Evolutionary conservation across 2,888 invertebrate species (phyloP), one percentile per base, ranked within the genome.

Genomic region (Tiphia femorata): DNA sequence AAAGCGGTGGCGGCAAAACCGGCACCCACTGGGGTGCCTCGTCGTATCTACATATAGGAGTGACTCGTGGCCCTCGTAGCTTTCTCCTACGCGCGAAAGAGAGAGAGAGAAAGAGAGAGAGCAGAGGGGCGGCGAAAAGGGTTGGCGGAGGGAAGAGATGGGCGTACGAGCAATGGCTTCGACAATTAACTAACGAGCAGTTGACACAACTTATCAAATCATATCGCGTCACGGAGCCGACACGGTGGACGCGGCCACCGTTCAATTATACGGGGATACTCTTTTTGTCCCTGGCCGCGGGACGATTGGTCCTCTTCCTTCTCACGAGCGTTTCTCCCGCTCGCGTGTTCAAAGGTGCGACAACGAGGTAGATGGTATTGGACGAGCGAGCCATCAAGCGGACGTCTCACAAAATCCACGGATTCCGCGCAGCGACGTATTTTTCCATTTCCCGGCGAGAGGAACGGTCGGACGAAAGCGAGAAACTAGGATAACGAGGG

Each of bases 121-220:
- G 33, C 33, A 33, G 33, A n/a, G n/a, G n/a, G 65, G 64, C 62
- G 64, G 50, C 60, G 71, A 70, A 67, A 65, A 65, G 64, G 62
- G 61, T 53, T 64, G 48, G 40, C 51, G 52, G 41, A 21, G 30
- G 49, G 35, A 4, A n/a, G 33, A 12, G 12, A n/a, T n/a, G 33
- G 33, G n/a, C n/a, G 62, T 58, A 54, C 61, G 54, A 56, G 53
- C 43, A 35, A 6, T 23, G 10, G 37, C 59, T 49, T 62, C 70
- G 75, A 77, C 79, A 81, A 81, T 81, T 80, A 81, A 80, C 81
- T 81, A 81, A 81, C 81, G 81, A 81, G 79, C 78, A 76, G 81
- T 81, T 81, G 79, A 80, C 81, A 81, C 78, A 81, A 81, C 80
- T 81, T 81, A 80, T 81, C 78, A 75, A 81, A 79, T 80, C 75